phyloP scores from a whole-genome alignment of 2,888 invertebrate genomes.

The Thalpophila matura region DNA sequence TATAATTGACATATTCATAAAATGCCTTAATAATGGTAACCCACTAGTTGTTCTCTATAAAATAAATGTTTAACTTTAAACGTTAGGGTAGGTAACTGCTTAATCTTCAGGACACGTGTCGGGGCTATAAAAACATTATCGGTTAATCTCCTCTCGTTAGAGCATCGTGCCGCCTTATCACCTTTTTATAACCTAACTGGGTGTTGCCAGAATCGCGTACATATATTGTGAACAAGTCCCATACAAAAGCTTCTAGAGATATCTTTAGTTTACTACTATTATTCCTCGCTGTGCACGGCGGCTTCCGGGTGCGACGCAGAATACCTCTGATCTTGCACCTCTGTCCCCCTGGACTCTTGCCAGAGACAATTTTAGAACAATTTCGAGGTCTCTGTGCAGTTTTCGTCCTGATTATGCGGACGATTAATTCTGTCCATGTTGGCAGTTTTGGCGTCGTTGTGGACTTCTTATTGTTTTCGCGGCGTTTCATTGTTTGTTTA shows the following conservation, averaged over 20 bases:
- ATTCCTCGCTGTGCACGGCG: slow-evolving; percentile 25
- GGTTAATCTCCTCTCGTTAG: slow-evolving; percentile 43
- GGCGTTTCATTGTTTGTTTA: slow-evolving; percentile 50
- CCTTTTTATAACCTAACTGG: slow-evolving; percentile 41
- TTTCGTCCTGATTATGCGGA: slow-evolving; percentile 58
- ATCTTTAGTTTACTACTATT: slow-evolving; percentile 21
- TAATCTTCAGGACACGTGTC: slow-evolving; percentile 36
- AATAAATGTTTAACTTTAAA: slow-evolving; percentile 12
- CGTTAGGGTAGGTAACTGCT: slow-evolving; percentile 18
- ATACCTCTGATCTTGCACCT: slow-evolving; percentile 70
- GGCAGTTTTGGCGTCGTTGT: slow-evolving; percentile 38
- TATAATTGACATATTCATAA: slow-evolving; percentile 25
- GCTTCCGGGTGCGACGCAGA: slow-evolving; percentile 61
- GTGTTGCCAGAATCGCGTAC: slow-evolving; percentile 25
- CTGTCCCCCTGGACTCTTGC: slow-evolving; percentile 73
- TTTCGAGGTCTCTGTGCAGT: slow-evolving; percentile 72
- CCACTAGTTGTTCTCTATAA: slow-evolving; percentile 21
- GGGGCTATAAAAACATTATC: slow-evolving; percentile 33
- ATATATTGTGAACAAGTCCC: slow-evolving; percentile 27
- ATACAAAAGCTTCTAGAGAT: slow-evolving; percentile 41
- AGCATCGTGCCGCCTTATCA: slow-evolving; percentile 39
- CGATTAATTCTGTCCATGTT: slow-evolving; percentile 47
- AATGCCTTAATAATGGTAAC: slow-evolving; percentile 30
- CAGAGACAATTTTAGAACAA: slow-evolving; percentile 75
- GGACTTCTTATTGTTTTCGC: slow-evolving; percentile 40